Evolutionary conservation across 2,797 vertebrate species (phyloP), one percentile per base, ranked within the genome.

Genomic region (Hemibagrus guttatus): DNA sequence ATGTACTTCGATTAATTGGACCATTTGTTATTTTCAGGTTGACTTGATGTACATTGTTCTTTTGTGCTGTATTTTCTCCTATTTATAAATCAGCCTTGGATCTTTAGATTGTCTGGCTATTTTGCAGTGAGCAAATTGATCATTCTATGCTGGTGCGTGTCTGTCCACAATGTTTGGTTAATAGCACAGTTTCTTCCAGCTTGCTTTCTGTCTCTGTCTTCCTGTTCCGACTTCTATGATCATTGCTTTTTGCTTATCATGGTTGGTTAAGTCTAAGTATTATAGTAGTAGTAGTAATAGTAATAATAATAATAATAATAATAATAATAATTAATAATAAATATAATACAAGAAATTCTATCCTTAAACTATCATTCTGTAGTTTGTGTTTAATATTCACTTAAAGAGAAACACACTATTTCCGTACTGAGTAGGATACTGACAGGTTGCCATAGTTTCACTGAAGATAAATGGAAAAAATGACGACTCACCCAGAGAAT

Each of bases 131-230:
- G 84, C 87, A 92, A 90, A 90, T 87, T 87, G 84, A 90, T 91
- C 84, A 88, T 87, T 86, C 81, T 91, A 88, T 90, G 87, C 91
- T 92, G 89, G 86, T 88, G 91, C 90, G 91, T 92, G 93, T 95
- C 91, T 92, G 88, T 86, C 88, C 84, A 81, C 61, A 61, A 11
- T 87, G 88, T 85, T 80, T 74, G 78, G 88, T 92, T 89, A 91
- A 88, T 93, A 91, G 90, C 89, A 92, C 84, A 7, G 71, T 75
- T 90, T 91, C 61, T 90, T 80, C 87, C 86, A 78, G 46, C 58
- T 90, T 61, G 28, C 78, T 76, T 85, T 89, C 86, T 85, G 80
- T 87, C 79, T 52, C 14, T 90, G 79, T 81, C 66, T 86, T 78
- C 5, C 75, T 78, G 11, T 87, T 90, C 35, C 7, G 54, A n/a